phyloP scores from a whole-genome alignment of 1,140 invertebrate species.

The Leptoteleia sp. region DNA sequence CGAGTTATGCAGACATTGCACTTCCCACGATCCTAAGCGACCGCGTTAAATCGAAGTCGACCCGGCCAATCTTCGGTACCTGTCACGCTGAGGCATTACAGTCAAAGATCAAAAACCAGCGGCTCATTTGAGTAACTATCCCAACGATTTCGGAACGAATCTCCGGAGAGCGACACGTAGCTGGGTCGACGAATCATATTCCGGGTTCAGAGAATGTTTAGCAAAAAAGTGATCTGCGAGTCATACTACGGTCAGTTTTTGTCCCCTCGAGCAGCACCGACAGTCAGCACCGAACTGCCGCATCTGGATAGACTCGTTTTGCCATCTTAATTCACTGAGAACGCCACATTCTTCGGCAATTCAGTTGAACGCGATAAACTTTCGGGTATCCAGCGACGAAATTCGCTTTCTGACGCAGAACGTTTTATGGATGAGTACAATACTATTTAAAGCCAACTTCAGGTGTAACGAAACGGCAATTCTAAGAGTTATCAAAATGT shows the following conservation, averaged over 20 bases:
- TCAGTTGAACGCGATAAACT: no score
- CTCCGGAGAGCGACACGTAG: conserved; percentile 37
- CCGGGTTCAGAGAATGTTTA: conserved; percentile 52
- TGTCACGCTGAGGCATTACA: conserved; percentile 45
- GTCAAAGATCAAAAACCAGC: conserved; percentile 55
- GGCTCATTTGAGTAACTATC: conserved; percentile 59
- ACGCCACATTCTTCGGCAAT: no score
- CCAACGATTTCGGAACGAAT: conserved; percentile 53
- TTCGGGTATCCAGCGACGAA: no score
- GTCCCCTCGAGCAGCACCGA: conserved; percentile 1
- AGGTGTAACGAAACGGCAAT: no score
- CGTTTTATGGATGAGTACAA: no score
- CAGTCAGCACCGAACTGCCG: conserved; percentile 12
- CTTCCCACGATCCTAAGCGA: conserved; percentile 53
- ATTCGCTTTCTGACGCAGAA: no score
- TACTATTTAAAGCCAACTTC: no score
- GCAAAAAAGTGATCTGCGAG: conserved; percentile 50
- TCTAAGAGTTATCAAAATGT: no score
- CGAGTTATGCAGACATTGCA: conserved; percentile 26
- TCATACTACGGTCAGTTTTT: conserved; percentile 44
- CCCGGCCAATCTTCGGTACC: conserved; percentile 52
- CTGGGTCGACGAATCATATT: conserved; percentile 44
- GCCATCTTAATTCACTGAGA: conserved; percentile 22
- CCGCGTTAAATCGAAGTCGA: conserved; percentile 39
- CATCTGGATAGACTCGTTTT: conserved; percentile 19